These are phyloP conservation scores for Chondrilla cf. caribensis DNA, from an alignment of 37 sponge, comb jelly and placozoan genomes.

Conservation along the genomic window DNA sequence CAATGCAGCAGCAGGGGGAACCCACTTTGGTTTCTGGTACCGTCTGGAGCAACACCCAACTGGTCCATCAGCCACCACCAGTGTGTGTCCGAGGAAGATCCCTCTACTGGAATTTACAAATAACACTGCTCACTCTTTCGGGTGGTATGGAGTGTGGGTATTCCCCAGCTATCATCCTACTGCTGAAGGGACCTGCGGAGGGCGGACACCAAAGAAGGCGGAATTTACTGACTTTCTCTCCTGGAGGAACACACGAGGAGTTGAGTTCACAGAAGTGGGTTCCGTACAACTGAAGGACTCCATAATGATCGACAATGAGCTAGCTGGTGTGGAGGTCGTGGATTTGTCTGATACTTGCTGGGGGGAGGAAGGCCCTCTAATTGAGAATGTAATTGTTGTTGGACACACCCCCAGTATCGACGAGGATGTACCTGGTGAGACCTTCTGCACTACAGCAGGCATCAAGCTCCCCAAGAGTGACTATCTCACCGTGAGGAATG, in stretches of 20 bases:
- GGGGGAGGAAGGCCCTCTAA: conserved; percentile 49
- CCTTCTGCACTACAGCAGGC: conserved; percentile 68
- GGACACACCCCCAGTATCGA: conserved; percentile 38
- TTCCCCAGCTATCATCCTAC: conserved; percentile 71
- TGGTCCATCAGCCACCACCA: conserved; percentile 73
- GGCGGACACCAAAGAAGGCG: conserved; percentile 36
- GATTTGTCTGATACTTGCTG: conserved; percentile 25
- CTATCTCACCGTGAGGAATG: conserved; percentile 63
- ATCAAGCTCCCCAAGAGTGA: conserved; percentile 58
- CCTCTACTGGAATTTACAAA: conserved; percentile 63
- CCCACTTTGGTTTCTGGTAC: conserved; percentile 96
- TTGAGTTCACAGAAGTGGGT: conserved; percentile 74
- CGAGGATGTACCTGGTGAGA: no score
- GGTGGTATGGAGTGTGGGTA: conserved; percentile 97
- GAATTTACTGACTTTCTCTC: conserved; percentile 62
- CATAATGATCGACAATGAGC: conserved; percentile 60
- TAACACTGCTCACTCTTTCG: conserved; percentile 93
- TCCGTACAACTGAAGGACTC: conserved; percentile 64
- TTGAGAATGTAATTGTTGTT: conserved; percentile 53
- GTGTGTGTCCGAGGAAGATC: conserved; percentile 64
- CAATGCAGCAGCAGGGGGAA: conserved; percentile 95
- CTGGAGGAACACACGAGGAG: conserved; percentile 81
- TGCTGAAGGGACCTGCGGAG: conserved; percentile 53
- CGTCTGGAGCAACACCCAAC: conserved; percentile 81
- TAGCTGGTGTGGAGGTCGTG: conserved; percentile 70